Evolutionary conservation across 2,888 invertebrate genomes (phyloP).

Genomic region (Cacoxenus indagator): DNA sequence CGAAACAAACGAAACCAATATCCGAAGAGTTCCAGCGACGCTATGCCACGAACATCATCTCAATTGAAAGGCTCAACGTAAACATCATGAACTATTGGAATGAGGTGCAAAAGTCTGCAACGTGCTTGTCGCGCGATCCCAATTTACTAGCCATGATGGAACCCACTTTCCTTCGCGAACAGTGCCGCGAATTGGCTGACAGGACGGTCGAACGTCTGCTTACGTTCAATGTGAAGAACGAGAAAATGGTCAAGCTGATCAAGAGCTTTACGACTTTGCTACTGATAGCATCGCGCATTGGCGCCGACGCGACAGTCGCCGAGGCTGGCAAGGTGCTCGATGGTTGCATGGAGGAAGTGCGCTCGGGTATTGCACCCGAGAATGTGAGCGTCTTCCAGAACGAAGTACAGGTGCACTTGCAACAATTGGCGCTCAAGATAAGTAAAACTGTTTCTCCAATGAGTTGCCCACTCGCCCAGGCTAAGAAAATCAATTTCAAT

Average conservation of each 20-base stretch:
- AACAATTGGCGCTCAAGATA: slow-evolving; percentile 66
- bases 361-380: slow-evolving; percentile 75
- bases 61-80: slow-evolving; percentile 90
- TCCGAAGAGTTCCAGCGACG: slow-evolving; percentile 90
- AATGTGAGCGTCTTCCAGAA: slow-evolving; percentile 87
- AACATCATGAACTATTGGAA: slow-evolving; percentile 89
- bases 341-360: slow-evolving; percentile 92
- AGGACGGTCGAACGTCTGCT: slow-evolving; percentile 84
- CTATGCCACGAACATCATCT: slow-evolving; percentile 89
- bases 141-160: slow-evolving; percentile 89
- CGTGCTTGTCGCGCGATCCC: slow-evolving; percentile 89
- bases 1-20: slow-evolving; percentile 54
- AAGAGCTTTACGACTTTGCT: slow-evolving; percentile 91
- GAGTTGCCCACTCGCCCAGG: background rate
- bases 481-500: slow-evolving; percentile 7
- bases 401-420: slow-evolving; percentile 90
- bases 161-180: slow-evolving; percentile 88
- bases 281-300: slow-evolving; percentile 71
- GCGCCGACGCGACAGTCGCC: slow-evolving; percentile 77
- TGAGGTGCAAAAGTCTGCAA: slow-evolving; percentile 86
- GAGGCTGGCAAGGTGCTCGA: slow-evolving; percentile 93
- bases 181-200: slow-evolving; percentile 87
- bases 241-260: slow-evolving; percentile 82
- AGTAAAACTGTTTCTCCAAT: slow-evolving; percentile 44
- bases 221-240: slow-evolving; percentile 72